Evolutionary conservation across 2,888 invertebrate genomes (phyloP).

Genomic region (Sceliomorpha sp.): DNA sequence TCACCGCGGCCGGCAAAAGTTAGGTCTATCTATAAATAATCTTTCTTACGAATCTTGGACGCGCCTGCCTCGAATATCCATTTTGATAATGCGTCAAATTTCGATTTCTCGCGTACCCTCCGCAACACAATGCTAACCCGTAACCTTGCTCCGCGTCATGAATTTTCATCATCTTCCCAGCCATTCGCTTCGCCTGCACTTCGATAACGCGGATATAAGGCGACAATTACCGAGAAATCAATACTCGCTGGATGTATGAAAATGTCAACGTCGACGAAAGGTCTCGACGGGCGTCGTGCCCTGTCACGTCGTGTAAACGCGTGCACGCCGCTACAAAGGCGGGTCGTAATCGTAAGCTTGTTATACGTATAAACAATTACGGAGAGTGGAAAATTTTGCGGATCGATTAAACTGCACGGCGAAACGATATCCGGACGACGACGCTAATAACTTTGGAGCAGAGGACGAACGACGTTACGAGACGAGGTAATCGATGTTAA

Average conservation of each 20-base stretch:
- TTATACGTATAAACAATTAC: slow-evolving; percentile 3
- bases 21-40: too few species aligned
- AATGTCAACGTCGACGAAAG: slow-evolving; percentile 27
- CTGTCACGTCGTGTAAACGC: slow-evolving; percentile 5
- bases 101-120: background rate
- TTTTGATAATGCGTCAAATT: too few species aligned
- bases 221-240: slow-evolving; percentile 34
- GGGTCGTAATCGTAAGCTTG: slow-evolving; percentile 12
- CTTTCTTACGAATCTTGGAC: too few species aligned
- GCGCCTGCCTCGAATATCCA: too few species aligned
- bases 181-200: slow-evolving; percentile 14
- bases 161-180: slow-evolving; percentile 16
- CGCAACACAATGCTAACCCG: background rate
- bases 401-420: slow-evolving; percentile 11
- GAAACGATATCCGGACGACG: too few species aligned
- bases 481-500: too few species aligned
- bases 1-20: too few species aligned
- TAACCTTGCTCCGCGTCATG: slow-evolving; percentile 3
- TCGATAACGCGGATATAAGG: slow-evolving; percentile 25
- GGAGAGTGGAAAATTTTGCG: slow-evolving; percentile 6
- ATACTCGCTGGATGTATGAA: slow-evolving; percentile 18
- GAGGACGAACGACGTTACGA: too few species aligned
- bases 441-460: too few species aligned
- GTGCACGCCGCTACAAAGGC: background rate
- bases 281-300: slow-evolving; percentile 15